These are phyloP conservation scores for Phthorimaea operculella DNA, from an alignment of 1,140 invertebrate genomes.

Conservation along the genomic window DNA sequence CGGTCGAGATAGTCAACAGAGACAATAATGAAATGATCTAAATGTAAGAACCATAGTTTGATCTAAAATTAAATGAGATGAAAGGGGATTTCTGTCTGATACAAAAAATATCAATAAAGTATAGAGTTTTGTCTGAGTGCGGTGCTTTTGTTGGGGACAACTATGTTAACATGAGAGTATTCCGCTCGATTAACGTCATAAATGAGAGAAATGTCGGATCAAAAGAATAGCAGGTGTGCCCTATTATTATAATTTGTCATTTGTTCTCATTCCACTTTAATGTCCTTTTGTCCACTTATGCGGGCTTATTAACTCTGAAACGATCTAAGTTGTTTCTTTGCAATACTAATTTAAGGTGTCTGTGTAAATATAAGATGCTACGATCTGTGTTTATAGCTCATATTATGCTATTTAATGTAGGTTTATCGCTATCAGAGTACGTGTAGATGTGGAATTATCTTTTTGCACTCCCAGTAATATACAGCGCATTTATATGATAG, in stretches of 20 bases:
- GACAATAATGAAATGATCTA: slow-evolving; percentile 63
- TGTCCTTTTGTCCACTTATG: slow-evolving; percentile 33
- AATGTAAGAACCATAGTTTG: slow-evolving; percentile 61
- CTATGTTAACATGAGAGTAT: slow-evolving; percentile 54
- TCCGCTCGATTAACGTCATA: slow-evolving; percentile 64
- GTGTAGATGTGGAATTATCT: neutral
- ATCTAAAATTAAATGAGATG: slow-evolving; percentile 63
- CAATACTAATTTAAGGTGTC: slow-evolving; percentile 28
- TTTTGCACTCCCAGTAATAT: too few relatives aligned
- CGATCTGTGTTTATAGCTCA: slow-evolving; percentile 7
- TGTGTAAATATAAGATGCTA: slow-evolving; percentile 17
- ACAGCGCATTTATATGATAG: too few relatives aligned
- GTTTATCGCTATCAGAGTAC: slow-evolving; percentile 11
- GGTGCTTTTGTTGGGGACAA: slow-evolving; percentile 52
- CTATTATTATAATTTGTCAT: slow-evolving; percentile 66
- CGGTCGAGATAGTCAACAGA: slow-evolving; percentile 25
- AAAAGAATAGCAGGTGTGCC: slow-evolving; percentile 66
- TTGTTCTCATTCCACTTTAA: slow-evolving; percentile 44
- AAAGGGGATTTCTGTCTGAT: slow-evolving; percentile 57
- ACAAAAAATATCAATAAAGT: slow-evolving; percentile 63
- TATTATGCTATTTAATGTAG: slow-evolving; percentile 2
- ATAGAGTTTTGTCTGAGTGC: slow-evolving; percentile 46
- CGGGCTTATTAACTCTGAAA: slow-evolving; percentile 31
- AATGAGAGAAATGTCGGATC: slow-evolving; percentile 66
- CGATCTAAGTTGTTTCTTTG: slow-evolving; percentile 19